Evolutionary conservation across 2,797 vertebrate genomes (phyloP), one percentile per base, ranked within the genome.

Genomic region (Geotrypetes seraphini): DNA sequence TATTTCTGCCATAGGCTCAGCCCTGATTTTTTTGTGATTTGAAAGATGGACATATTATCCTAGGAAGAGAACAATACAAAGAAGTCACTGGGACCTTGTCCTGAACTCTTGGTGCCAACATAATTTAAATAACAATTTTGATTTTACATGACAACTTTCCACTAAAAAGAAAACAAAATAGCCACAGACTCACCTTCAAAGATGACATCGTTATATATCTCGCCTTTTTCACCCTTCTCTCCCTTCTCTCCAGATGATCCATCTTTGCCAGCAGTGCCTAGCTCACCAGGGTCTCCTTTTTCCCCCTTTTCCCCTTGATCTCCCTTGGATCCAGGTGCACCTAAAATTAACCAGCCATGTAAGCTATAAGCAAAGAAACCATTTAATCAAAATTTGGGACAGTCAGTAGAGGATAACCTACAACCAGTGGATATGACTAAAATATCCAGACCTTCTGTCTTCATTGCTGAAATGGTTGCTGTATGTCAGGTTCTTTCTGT

Each of bases 141-240:
- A n/a, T n/a, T n/a, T n/a, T n/a, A n/a, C n/a, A n/a, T n/a, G n/a
- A n/a, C n/a, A n/a, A 5, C 38, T 26, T 36, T 38, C 25, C 25
- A 24, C 30, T 0, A 36, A 10, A 26, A 49, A 39, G 15, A 39
- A 32, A 43, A 14, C 5, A 46, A 7, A 10, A 8, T 11, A 10
- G 10, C 33, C 35, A 27, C 32, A 16, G 4, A 33, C 79, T 43
- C 60, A 81, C 94, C 93, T 71, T 92, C 67, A 9, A 77, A 26
- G 11, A 88, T 65, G 38, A 95, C 61, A 1, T 93, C 84, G 4
- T 90, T 93, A 48, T 66, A 87, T 10, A 81, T 67, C 10, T 92
- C 78, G 3, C 75, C 80, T 19, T 78, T 79, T 43, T 91, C 87
- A 36, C 73, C 90, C 10, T 81, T 78, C n/a, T 83, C 71, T 1